Evolutionary conservation across 1,140 invertebrate genomes (phyloP), one percentile per base, ranked within the genome.

Genomic region (Mylabris phalerata): DNA sequence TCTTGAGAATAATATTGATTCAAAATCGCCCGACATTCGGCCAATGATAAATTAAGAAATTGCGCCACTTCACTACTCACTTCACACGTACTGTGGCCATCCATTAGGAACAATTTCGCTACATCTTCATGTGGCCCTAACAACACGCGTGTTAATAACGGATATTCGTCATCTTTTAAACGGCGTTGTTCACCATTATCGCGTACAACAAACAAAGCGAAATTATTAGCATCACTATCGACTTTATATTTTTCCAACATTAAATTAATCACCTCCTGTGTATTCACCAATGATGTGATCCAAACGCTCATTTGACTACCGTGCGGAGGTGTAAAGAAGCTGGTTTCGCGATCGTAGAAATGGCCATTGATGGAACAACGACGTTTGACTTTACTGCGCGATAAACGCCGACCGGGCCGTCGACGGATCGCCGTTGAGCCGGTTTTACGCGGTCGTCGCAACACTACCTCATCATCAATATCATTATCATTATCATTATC

Each of bases 181-280:
- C 86, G 77, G 62, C 84, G 79, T 73, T 89, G 86, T 74, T 91
- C 89, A 71, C 90, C 90, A 75, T 89, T 91, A 71, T 92, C 90
- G 55, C 86, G 80, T 43, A 93, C 82, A 44, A 92, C 82, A 71
- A 87, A 93, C 10, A 93, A 74, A 7, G 89, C 87, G 77, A 92
- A 93, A 75, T 91, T 86, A 52, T 84, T 80, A 1, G 87, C 78
- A 59, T 84, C 80, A 65, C 83, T 89, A 75, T 85, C 90, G 63
- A 93, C 89, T 77, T 91, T 91, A 71, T 93, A 93, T 70, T 93
- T 93, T 61, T 93, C 90, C 25, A 93, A 75, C 73, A 93, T 80
- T 39, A 91, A 79, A 75, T 89, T 90, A 43, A 93, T 90, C 10
- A 93, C 89, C 71, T 92, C 88, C 57, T 83, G 80, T 19, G 88